Percentiles rank a stretch among this genome's conserved stretches.
These are phyloP conservation scores for Craniophora ligustri DNA, from an alignment of 2,888 invertebrate genomes.

Conservation along the genomic window DNA sequence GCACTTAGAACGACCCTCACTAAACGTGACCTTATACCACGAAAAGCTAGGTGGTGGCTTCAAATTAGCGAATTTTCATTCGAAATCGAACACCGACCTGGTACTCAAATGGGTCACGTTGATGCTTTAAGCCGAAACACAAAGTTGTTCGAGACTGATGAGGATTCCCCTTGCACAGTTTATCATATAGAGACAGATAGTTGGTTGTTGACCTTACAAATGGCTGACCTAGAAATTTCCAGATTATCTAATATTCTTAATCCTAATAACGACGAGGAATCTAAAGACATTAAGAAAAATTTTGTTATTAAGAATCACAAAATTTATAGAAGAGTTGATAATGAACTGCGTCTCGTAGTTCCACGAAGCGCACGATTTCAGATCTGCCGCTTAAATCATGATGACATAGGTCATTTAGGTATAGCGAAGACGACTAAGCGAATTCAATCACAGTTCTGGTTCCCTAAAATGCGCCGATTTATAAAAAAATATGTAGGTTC, in stretches of 20 bases:
- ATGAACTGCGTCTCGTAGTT: constrained; percentile 2
- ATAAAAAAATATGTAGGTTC: constrained; percentile 9
- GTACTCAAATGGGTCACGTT: neutral
- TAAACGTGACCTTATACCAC: constrained; percentile 2
- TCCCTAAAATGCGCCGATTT: constrained; percentile 5
- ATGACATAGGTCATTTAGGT: constrained; percentile 19
- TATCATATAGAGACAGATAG: constrained; percentile 1
- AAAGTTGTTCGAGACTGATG: too few species aligned
- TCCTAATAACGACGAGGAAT: neutral
- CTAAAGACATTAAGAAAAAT: neutral
- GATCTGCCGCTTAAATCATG: constrained; percentile 10
- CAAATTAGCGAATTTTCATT: constrained; percentile 7
- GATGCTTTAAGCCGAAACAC: constrained; percentile 7
- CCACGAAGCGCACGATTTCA: constrained; percentile 8
- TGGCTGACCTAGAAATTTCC: constrained; percentile 3
- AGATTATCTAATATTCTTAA: constrained; percentile 4
- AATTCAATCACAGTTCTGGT: constrained; percentile 9
- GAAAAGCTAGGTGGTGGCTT: constrained; percentile 7
- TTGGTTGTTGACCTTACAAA: constrained; percentile 17
- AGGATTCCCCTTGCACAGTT: neutral
- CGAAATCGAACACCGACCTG: constrained; percentile 3
- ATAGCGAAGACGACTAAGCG: constrained; percentile 5
- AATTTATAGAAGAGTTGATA: constrained; percentile 5
- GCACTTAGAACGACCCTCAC: constrained; percentile 4
- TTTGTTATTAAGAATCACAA: constrained; percentile 1